A percentile compares a stretch with the other conserved stretches of the same genome.
phyloP scores from a whole-genome alignment of 2,797 vertebrate species.

The Nannoperca obscura region DNA sequence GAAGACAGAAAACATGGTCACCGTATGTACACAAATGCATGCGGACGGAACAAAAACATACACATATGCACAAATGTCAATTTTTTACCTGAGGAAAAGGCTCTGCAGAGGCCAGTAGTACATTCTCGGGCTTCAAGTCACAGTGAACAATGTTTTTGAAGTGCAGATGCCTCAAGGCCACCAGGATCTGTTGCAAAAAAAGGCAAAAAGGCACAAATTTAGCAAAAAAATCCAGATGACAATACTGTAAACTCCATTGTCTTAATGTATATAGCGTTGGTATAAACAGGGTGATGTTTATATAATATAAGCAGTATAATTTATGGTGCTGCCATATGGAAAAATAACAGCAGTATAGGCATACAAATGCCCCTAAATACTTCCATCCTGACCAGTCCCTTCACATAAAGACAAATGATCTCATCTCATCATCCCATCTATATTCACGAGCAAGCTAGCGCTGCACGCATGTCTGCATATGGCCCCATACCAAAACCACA shows the following conservation, averaged over 20 bases:
- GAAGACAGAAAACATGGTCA: neutral
- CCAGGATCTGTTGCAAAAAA: slow-evolving; percentile 89
- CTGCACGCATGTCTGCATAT: slow-evolving; percentile 65
- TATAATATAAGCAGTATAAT: slow-evolving; percentile 33
- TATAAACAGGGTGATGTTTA: slow-evolving; percentile 51
- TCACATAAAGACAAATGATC: slow-evolving; percentile 60
- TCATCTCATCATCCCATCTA: slow-evolving; percentile 73
- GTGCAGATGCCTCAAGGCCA: slow-evolving; percentile 97
- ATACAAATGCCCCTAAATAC: slow-evolving; percentile 59
- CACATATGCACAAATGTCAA: neutral
- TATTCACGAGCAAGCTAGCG: slow-evolving; percentile 59
- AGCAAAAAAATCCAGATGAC: slow-evolving; percentile 37
- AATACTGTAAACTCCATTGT: slow-evolving; percentile 22
- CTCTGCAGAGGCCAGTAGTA: slow-evolving; percentile 95
- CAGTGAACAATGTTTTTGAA: slow-evolving; percentile 99
- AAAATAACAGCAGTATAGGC: slow-evolving; percentile 56
- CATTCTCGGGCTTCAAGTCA: slow-evolving; percentile 99
- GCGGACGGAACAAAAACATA: neutral
- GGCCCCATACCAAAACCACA: slow-evolving; percentile 75
- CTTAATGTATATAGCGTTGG: slow-evolving; percentile 23
- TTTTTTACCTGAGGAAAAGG: slow-evolving; percentile 94
- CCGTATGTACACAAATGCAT: neutral
- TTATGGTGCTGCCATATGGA: slow-evolving; percentile 43
- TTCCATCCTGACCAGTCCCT: slow-evolving; percentile 68
- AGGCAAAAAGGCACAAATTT: slow-evolving; percentile 21